Evolutionary conservation across 2,113 vertebrate genomes (phyloP), one percentile per base, ranked within the genome.

Genomic region (Rhinolophus sinicus): DNA sequence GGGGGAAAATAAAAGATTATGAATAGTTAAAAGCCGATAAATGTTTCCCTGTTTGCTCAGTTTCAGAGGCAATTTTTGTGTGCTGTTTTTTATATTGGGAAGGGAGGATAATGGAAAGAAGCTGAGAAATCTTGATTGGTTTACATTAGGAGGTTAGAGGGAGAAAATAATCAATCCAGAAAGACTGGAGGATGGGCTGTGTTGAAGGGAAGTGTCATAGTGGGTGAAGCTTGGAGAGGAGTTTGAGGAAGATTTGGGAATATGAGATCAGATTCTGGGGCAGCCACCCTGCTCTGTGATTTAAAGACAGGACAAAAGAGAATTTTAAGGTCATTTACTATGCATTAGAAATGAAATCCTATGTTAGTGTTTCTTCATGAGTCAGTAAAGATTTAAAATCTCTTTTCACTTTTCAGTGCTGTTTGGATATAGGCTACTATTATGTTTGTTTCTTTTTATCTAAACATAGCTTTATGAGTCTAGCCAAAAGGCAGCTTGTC

Each of bases 361-460:
- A 58, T 28, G 58, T 52, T 28, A 50, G 35, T 86, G 47, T 28
- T n/a, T 72, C 24, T 87, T 83, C 50, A 50, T 60, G 14, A 93
- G 28, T 83, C 28, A 90, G 62, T 73, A 47, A 90, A 22, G 11
- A 84, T 88, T 92, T 75, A 60, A 73, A 33, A 40, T 80, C 18
- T 56, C 62, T 47, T 80, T 94, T 82, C 16, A 50, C 11, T 91
- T 72, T 77, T 94, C 52, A 65, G 4, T 70, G 69, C 13, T 78
- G 78, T 73, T 72, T 83, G 67, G 21, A 76, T 75, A 64, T 33
- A 67, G 21, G 54, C 15, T 73, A 9, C 10, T 76, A 5, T 88
- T 96, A 77, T 72, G 10, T 77, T 92, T 76, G 10, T 89, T 91
- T 86, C 38, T 88, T 80, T 96, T 88, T 85, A 84, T 62, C 56